phyloP scores from a whole-genome alignment of 2,113 vertebrate genomes.

The Myotis lucifugus region DNA sequence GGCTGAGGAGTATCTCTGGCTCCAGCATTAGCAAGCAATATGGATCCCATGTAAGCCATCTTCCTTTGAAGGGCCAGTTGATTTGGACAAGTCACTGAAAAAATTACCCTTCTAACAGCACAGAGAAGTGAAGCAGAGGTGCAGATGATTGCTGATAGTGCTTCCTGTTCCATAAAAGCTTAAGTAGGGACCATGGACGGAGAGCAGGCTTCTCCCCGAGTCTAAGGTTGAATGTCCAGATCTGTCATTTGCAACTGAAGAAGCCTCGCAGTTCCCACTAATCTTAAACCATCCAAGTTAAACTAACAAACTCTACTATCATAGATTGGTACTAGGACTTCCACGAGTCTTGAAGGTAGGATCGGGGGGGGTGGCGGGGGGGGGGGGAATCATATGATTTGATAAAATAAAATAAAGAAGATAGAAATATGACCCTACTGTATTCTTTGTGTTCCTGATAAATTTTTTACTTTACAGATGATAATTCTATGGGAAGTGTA shows the following conservation, averaged over 20 bases:
- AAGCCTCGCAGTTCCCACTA: background rate
- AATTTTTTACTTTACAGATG: background rate
- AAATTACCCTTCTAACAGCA: background rate
- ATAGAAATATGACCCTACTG: background rate
- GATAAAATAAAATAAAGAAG: slow-evolving; percentile 21
- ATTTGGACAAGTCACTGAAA: background rate
- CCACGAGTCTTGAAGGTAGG: background rate
- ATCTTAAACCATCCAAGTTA: background rate
- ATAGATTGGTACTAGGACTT: background rate
- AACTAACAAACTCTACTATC: background rate
- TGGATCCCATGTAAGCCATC: background rate
- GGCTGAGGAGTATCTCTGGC: background rate
- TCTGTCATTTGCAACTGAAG: background rate
- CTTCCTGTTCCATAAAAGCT: background rate
- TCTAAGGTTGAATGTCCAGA: background rate
- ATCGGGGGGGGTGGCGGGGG: background rate
- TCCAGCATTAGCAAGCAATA: background rate
- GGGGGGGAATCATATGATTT: background rate
- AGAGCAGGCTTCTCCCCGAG: background rate
- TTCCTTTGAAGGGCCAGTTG: background rate
- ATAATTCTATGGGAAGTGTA: background rate
- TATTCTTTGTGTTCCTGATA: background rate
- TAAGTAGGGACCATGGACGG: background rate
- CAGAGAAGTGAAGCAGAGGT: background rate
- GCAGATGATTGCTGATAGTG: background rate